Conservation (phyloP, 1,140 invertebrate genomes). For the Rhopalosiphum maidis region DNA sequence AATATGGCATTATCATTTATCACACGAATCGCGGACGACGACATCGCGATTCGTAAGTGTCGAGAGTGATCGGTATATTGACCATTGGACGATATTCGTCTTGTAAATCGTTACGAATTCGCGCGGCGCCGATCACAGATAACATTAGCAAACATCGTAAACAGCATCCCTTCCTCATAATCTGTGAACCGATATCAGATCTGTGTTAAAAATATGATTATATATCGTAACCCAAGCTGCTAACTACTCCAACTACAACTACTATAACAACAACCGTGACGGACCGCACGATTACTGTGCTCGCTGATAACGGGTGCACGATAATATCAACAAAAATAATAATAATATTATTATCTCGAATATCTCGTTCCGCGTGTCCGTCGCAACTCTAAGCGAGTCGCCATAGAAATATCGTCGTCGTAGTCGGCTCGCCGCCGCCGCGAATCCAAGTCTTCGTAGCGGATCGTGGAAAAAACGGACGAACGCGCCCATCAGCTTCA, state of each 20-base stretch:
- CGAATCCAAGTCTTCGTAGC: background rate
- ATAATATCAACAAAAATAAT: slow-evolving; percentile 19
- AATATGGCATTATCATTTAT: background rate
- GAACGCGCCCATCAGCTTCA: too few species aligned
- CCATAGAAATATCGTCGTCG: background rate
- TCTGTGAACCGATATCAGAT: background rate
- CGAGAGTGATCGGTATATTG: background rate
- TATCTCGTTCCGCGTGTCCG: background rate
- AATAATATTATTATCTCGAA: background rate
- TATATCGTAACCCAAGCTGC: background rate
- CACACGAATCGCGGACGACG: background rate
- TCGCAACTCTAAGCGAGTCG: too few species aligned
- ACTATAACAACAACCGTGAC: too few species aligned
- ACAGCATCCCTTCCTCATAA: background rate
- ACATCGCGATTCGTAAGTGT: background rate
- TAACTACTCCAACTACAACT: too few species aligned
- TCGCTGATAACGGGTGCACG: background rate
- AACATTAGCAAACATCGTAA: background rate
- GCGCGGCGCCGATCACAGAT: too few species aligned
- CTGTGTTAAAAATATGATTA: background rate
- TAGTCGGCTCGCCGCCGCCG: too few species aligned
- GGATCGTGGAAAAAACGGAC: too few species aligned
- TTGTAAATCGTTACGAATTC: background rate
- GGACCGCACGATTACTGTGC: too few species aligned
- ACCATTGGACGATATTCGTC: background rate